phyloP scores from a whole-genome alignment of 53 echinoderm and acorn worm species.

The Henricia sp. region DNA sequence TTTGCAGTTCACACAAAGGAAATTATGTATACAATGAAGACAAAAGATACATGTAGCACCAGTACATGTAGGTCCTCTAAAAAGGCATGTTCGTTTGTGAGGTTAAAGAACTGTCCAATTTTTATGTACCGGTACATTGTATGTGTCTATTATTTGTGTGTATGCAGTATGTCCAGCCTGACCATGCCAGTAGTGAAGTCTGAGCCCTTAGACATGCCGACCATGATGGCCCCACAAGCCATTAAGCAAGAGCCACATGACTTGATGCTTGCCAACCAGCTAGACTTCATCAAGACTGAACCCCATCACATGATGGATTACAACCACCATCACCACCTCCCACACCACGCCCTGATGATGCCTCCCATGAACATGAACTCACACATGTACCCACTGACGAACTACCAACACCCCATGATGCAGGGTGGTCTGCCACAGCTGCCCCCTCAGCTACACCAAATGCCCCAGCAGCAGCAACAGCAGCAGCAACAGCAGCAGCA shows the following conservation, averaged over 20 bases:
- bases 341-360: no score
- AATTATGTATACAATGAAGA: no score
- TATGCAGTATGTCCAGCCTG: conserved; percentile 34
- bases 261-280: conserved; percentile 39
- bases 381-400: conserved; percentile 49
- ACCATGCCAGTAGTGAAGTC: conserved; percentile 43
- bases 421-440: conserved; percentile 35
- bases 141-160: not conserved
- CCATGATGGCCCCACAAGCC: conserved; percentile 49
- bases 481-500: conserved; percentile 66
- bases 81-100: no score
- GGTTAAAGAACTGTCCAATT: no score
- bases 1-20: no score
- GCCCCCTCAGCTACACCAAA: conserved; percentile 54
- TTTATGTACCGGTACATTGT: not conserved
- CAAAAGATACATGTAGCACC: no score
- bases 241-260: conserved; percentile 56
- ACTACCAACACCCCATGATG: conserved; percentile 56
- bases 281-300: conserved; percentile 55
- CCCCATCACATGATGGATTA: conserved; percentile 54
- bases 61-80: no score
- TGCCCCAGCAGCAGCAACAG: conserved; percentile 64
- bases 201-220: conserved; percentile 30
- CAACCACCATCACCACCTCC: no score
- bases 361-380: conserved; percentile 47